Percentiles rank a stretch among this genome's conserved stretches.
Conservation (phyloP, 2,113 vertebrate species). For the Cyprinodon variegatus region DNA sequence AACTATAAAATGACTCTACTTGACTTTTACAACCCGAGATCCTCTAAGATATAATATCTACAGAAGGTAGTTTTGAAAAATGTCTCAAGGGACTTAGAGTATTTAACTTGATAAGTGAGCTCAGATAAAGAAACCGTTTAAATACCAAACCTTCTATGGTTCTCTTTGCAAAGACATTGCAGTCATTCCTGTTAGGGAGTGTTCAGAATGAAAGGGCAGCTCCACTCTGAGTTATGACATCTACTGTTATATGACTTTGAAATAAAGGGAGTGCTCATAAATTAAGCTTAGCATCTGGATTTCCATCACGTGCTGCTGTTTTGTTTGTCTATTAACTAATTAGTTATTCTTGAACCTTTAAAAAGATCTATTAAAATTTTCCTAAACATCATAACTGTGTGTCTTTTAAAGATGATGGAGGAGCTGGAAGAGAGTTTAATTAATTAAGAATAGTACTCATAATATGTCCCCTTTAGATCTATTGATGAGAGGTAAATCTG, state of each 20-base stretch:
- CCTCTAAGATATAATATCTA: constrained; percentile 6
- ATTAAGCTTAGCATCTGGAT: constrained; percentile 32
- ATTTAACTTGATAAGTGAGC: constrained; percentile 34
- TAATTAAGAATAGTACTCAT: not conserved
- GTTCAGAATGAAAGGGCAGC: constrained; percentile 63
- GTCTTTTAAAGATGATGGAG: not conserved
- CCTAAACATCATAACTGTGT: not conserved
- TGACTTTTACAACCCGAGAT: constrained; percentile 25
- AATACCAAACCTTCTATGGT: constrained; percentile 69
- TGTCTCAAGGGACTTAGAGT: constrained; percentile 10
- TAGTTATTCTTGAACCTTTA: constrained; percentile 1
- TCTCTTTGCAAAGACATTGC: constrained; percentile 56
- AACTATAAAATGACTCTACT: not conserved
- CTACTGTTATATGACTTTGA: constrained; percentile 24
- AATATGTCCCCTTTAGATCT: not conserved
- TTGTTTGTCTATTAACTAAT: constrained; percentile 15
- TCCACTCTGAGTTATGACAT: constrained; percentile 53
- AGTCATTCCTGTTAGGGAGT: constrained; percentile 66
- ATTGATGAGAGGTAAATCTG: not conserved
- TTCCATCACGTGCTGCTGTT: constrained; percentile 27
- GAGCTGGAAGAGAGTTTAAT: not conserved
- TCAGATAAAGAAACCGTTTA: constrained; percentile 48
- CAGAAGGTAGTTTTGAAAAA: constrained; percentile 20
- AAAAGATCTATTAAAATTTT: too few species aligned
- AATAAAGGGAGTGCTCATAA: constrained; percentile 33